These are phyloP conservation scores for Caloenas nicobarica DNA, from an alignment of 2,113 vertebrate genomes.

Conservation along the genomic window DNA sequence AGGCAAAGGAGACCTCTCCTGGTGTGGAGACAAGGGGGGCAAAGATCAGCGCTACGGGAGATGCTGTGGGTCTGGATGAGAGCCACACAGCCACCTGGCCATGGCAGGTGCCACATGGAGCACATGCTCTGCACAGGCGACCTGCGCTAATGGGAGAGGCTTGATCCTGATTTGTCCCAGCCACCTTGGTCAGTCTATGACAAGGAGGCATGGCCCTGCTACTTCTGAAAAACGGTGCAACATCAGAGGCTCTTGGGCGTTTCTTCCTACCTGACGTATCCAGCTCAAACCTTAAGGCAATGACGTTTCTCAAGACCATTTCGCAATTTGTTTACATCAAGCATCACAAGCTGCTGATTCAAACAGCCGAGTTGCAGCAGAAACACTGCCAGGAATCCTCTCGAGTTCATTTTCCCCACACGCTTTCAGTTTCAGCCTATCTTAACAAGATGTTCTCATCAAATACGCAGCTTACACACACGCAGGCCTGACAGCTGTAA, in stretches of 20 bases:
- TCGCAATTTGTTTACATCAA: not conserved
- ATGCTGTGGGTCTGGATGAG: not conserved
- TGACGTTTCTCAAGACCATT: not conserved
- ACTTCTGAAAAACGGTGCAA: not conserved
- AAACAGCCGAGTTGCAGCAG: not conserved
- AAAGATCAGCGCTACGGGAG: not conserved
- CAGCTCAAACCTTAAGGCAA: not conserved
- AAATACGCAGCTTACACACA: not conserved
- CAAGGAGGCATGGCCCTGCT: not conserved
- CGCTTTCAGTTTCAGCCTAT: conserved; percentile 1
- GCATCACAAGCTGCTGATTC: not conserved
- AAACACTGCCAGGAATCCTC: not conserved
- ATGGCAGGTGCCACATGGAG: not conserved
- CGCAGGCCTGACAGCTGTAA: not conserved
- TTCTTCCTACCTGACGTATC: not conserved
- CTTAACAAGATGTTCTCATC: not conserved
- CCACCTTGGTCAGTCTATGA: not conserved
- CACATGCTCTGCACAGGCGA: not conserved
- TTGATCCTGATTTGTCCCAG: not conserved
- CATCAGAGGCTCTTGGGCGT: not conserved
- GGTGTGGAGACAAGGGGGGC: too few relatives aligned
- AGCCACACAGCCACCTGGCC: not conserved
- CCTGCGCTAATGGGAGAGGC: fast-evolving
- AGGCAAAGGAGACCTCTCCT: not conserved
- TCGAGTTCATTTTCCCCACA: not conserved